Percentiles rank a stretch among this genome's conserved stretches.
These are phyloP conservation scores for Sinocyclocheilus grahami DNA, from an alignment of 2,113 vertebrate species.

Conservation along the genomic window DNA sequence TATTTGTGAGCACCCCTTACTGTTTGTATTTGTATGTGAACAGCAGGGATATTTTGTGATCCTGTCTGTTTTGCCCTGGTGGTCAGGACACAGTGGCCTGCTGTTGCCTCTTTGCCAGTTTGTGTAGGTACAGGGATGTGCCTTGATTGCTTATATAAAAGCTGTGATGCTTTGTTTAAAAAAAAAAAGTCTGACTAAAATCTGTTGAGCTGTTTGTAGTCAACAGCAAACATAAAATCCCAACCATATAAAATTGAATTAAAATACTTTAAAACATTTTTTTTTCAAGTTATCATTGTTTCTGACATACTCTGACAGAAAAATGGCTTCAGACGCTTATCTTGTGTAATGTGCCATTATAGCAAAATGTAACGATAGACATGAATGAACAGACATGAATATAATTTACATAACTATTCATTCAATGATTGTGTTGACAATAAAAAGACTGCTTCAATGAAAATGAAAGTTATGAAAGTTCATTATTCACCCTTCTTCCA, in stretches of 20 bases:
- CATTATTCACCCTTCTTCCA: background rate
- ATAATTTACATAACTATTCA: background rate
- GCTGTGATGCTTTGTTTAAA: background rate
- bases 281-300: background rate
- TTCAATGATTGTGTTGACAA: background rate
- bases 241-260: background rate
- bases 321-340: background rate
- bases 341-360: background rate
- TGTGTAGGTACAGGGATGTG: background rate
- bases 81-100: background rate
- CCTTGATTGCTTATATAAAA: background rate
- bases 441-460: background rate
- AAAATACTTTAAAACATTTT: too few species aligned
- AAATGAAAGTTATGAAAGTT: background rate
- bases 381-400: background rate
- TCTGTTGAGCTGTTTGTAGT: background rate
- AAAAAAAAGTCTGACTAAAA: background rate
- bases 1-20: background rate
- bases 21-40: slow-evolving; percentile 5
- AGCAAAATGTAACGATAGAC: background rate
- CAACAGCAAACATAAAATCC: background rate
- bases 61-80: background rate
- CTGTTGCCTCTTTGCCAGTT: background rate
- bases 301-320: too few species aligned
- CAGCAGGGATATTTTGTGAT: background rate